These are phyloP conservation scores for Netelia fuscicornis DNA, from an alignment of 2,888 invertebrate species.

Conservation along the genomic window DNA sequence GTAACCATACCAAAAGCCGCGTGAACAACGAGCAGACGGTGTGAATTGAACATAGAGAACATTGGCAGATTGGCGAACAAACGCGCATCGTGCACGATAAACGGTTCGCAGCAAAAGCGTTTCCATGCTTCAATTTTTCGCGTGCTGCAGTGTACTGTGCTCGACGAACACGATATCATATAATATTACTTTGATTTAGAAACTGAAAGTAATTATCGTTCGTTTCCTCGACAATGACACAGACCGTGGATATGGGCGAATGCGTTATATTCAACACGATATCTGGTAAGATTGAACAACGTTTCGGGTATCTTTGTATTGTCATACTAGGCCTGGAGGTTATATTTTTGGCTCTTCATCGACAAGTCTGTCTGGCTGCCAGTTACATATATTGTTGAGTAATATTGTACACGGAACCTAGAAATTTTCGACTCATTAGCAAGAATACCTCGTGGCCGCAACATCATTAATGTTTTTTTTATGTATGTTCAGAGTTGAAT, in stretches of 20 bases:
- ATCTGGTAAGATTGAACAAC: conserved; percentile 73
- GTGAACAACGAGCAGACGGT: conserved; percentile 7
- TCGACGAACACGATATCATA: conserved; percentile 43
- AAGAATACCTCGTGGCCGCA: not conserved
- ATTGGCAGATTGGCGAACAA: not conserved
- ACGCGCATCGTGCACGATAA: conserved; percentile 4
- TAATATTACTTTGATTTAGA: conserved; percentile 4
- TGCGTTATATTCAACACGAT: conserved; percentile 72
- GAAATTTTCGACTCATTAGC: not conserved
- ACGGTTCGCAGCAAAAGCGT: conserved; percentile 2
- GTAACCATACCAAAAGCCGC: not conserved
- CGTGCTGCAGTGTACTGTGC: conserved; percentile 15
- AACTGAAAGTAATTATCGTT: not conserved
- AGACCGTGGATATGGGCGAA: conserved; percentile 72
- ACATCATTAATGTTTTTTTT: not conserved
- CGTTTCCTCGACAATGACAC: conserved; percentile 71
- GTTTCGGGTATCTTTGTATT: conserved; percentile 1
- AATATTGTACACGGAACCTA: not conserved
- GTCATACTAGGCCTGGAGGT: conserved; percentile 73
- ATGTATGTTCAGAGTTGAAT: not conserved
- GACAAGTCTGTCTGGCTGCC: conserved; percentile 43
- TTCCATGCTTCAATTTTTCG: conserved; percentile 51
- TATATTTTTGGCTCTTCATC: conserved; percentile 64
- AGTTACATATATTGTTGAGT: conserved; percentile 18
- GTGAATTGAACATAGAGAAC: not conserved